Base-by-base conservation (phyloP, 1,140 invertebrate genomes). In the Ceratitis capitata region DNA sequence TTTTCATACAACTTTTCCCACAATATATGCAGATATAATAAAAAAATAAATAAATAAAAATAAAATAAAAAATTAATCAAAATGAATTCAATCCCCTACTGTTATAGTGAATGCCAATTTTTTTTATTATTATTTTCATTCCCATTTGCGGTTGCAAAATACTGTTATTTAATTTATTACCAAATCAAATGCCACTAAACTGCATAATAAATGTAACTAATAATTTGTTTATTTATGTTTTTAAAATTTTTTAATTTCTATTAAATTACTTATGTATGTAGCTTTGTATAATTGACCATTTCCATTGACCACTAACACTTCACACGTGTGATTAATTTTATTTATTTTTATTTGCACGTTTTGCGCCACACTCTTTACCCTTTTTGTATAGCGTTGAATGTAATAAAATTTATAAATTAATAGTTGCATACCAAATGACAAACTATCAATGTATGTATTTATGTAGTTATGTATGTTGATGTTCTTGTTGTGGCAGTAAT, bases 321-420 rank as follows among this genome's bases (percentile, higher is more conserved):
- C 69, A 78, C 69, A 78, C 69, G 23, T 78, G 69, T 78, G 39
- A 78, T 9, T 47, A 78, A 78, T 45, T 45, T 45, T 78, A 78
- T 78, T 56, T 78, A 61, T 6, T 61, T 61, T 61, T 61, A 78
- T 78, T 26, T 23, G n/a, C 7, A 6, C n/a, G n/a, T n/a, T n/a
- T n/a, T n/a, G n/a, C n/a, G n/a, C n/a, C n/a, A n/a, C n/a, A n/a
- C n/a, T n/a, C n/a, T n/a, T n/a, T n/a, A 32, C 29, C 29, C 12
- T 14, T 26, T 61, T 61, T 61, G 6, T 61, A 26, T 2, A 5
- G 4, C 56, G 29, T 29, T 61, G n/a, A 45, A 23, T 78, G 26
- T 35, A 14, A 12, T 26, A 64, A 29, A 23, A 26, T 16, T 23
- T 78, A 42, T 78, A 74, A 74, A 74, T 74, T 74, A 74, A 74